Evolutionary conservation across 1,140 invertebrate species (phyloP), one percentile per base, ranked within the genome.

Genomic region (Acromyrmex charruanus): DNA sequence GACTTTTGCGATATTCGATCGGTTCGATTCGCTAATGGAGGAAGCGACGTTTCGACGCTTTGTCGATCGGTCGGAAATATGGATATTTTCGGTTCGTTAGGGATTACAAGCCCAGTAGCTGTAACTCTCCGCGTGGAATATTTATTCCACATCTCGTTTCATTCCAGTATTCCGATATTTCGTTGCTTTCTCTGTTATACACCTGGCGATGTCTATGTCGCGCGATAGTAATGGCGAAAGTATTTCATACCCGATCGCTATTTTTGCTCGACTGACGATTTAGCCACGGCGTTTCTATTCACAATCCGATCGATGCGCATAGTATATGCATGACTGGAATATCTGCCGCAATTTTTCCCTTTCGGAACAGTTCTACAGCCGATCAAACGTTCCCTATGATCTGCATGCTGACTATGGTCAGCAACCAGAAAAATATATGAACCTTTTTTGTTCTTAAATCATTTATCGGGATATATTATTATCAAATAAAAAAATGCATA

Each of bases 11-110:
- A 53, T 31, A 66, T 79, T 49, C 77, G 59, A 79, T 79, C 59
- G 59, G 25, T 16, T 77, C 58, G 35, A 65, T 65, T 77, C 59
- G 59, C 59, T 79, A 79, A 79, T 66, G 77, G 59, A 66, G 39
- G 77, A 44, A 53, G 39, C 77, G 77, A 79, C 59, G 59, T 49
- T 51, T 53, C 77, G 59, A 79, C 77, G 77, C 77, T 66, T 79
- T 79, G 25, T n/a, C 77, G 77, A 79, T 79, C 39, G 59, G 18
- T 6, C 25, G 44, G 59, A 66, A 79, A 79, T 79, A 79, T 66
- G 77, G 77, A 79, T 79, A 79, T 79, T 79, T 79, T 79, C 59
- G 77, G 77, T 79, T 79, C 77, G 77, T 79, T 79, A 79, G 39
- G 77, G 77, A 79, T 79, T 79, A 79, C 77, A 28, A 28, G 25